Evolutionary conservation across 2,888 invertebrate species (phyloP), one percentile per base, ranked within the genome.

Genomic region (Agriopis leucophaearia): DNA sequence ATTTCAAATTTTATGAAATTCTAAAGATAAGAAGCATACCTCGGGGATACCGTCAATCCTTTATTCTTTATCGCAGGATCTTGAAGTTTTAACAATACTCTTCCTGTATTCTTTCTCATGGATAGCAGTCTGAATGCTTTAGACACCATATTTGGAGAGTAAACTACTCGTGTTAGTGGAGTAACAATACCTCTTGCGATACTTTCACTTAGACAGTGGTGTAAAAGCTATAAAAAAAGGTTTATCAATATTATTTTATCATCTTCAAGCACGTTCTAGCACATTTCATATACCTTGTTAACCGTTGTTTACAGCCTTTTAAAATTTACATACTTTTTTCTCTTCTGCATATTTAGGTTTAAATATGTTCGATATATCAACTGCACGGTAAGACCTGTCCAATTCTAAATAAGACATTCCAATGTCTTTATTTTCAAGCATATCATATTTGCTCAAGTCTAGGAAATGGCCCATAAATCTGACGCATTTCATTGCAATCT

Each of bases 121-220:
- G 94, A 91, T 90, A 96, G 91, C 4, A 90, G 91, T 69, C 73
- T 91, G 80, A 96, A 97, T 0, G 97, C 97, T 64, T 93, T 90
- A 80, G 96, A 96, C 0, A 96, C 84, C 77, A 96, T 94, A 68
- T 95, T 90, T 38, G 89, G 91, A 3, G 91, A 82, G 78, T 96
- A 97, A 0, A 96, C 90, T 0, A 95, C 95, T n/a, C 95, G 89
- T 3, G 90, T 88, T 0, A 97, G 88, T 0, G 97, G 97, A 75
- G 94, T 94, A 0, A 98, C 95, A 6, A 94, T 94, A 5, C 96
- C 97, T 16, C 80, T 88, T 40, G 90, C 16, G 18, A 48, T 48
- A 18, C 48, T 18, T 8, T 54, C 10, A 8, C 88, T 78, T 0
- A 97, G 77, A 44, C 96, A 83, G 0, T 88, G 74, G n/a, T 94